Evolutionary conservation across 2,113 vertebrate species (phyloP).

Genomic region (Rhea americana): DNA sequence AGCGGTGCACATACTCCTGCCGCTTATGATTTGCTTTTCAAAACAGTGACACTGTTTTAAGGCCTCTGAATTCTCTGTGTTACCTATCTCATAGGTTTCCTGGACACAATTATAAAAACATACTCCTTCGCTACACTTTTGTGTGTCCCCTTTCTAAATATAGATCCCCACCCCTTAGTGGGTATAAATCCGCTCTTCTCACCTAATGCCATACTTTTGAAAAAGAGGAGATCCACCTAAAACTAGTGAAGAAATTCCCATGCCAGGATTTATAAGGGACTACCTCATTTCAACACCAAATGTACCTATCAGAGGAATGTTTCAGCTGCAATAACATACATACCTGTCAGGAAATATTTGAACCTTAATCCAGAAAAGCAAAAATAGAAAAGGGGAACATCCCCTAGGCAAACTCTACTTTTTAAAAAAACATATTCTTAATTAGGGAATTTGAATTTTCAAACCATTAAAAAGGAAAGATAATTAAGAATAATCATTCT

Average conservation of each 20-base stretch:
- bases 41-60: background rate
- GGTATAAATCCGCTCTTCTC: background rate
- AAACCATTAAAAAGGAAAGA: background rate
- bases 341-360: background rate
- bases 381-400: background rate
- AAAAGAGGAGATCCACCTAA: background rate
- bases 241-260: background rate
- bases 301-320: background rate
- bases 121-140: accelerated
- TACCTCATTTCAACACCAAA: background rate
- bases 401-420: background rate
- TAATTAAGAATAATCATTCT: conserved; percentile 22
- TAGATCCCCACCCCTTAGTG: accelerated
- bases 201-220: background rate
- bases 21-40: background rate
- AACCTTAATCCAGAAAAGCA: background rate
- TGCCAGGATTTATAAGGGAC: background rate
- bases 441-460: conserved; percentile 4
- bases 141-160: background rate
- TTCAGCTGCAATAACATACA: background rate
- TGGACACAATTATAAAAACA: background rate
- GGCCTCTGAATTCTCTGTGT: background rate
- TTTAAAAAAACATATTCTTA: conserved; percentile 12
- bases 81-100: background rate
- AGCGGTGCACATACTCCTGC: background rate